Percentiles rank a stretch among this genome's conserved stretches.
Evolutionary conservation across 2,888 invertebrate species (phyloP).

Genomic region (Keiferia lycopersicella): DNA sequence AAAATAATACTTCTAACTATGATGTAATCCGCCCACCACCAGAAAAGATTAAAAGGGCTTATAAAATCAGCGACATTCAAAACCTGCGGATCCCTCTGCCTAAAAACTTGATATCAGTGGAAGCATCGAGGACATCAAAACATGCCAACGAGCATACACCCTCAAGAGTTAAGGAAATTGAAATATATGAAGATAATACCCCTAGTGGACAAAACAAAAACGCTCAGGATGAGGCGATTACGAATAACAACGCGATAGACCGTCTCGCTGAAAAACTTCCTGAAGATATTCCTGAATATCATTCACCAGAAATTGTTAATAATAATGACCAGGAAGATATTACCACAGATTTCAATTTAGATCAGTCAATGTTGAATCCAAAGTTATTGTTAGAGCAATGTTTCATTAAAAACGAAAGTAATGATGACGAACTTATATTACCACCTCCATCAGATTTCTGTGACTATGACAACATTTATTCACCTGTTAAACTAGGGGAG

Average conservation of each 20-base stretch:
- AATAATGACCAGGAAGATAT: slow-evolving; percentile 14
- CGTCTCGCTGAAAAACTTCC: neutral
- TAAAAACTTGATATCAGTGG: slow-evolving; percentile 35
- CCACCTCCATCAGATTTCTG: slow-evolving; percentile 64
- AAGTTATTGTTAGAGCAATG: slow-evolving; percentile 57
- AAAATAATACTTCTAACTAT: neutral
- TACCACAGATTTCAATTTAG: slow-evolving; percentile 44
- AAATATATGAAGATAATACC: neutral
- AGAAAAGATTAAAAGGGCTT: slow-evolving; percentile 51
- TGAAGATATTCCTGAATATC: slow-evolving; percentile 20
- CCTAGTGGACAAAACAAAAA: neutral
- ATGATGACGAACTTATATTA: slow-evolving; percentile 47
- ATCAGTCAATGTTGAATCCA: slow-evolving; percentile 63
- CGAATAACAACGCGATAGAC: neutral
- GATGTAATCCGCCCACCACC: neutral
- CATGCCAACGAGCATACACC: neutral
- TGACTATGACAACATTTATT: slow-evolving; percentile 37
- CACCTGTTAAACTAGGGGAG: slow-evolving; percentile 31
- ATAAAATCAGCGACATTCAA: slow-evolving; percentile 62
- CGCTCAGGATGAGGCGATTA: neutral
- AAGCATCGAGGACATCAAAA: neutral
- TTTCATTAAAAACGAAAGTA: slow-evolving; percentile 39
- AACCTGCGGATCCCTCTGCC: slow-evolving; percentile 47
- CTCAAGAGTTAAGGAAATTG: slow-evolving; percentile 2
- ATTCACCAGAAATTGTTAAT: slow-evolving; percentile 15